These are phyloP conservation scores for Lethenteron reissneri DNA, from an alignment of 2,113 vertebrate species.

Conservation along the genomic window DNA sequence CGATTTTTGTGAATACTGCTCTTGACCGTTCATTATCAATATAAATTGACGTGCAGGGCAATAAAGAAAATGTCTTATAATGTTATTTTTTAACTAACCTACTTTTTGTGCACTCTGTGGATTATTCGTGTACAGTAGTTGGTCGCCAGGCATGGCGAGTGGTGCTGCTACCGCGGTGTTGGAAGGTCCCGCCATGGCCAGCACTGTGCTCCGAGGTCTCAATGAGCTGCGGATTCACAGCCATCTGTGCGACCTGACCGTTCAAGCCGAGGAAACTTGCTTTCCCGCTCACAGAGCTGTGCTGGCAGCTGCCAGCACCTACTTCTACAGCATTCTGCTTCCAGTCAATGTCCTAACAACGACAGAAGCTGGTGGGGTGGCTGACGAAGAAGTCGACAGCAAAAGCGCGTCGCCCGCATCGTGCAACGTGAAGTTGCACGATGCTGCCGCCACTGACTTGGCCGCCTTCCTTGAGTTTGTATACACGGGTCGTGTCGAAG, in stretches of 20 bases:
- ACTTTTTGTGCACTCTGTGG: no score
- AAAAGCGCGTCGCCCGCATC: conserved; percentile 18
- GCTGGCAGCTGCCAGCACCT: conserved; percentile 69
- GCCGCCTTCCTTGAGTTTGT: conserved; percentile 65
- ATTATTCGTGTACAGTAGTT: no score
- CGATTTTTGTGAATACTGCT: no score
- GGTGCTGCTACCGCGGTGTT: no score
- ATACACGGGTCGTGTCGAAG: conserved; percentile 52
- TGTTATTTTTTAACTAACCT: no score
- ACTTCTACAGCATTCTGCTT: conserved; percentile 58
- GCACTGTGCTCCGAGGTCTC: neutral
- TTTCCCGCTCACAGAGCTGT: conserved; percentile 69
- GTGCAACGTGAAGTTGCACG: conserved; percentile 33
- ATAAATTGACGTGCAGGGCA: no score
- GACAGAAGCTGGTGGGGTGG: no score
- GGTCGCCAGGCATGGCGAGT: no score
- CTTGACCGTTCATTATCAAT: no score
- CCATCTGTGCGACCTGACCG: conserved; percentile 55
- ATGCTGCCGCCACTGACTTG: conserved; percentile 38
- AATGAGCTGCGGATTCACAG: conserved; percentile 45
- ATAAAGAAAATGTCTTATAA: no score
- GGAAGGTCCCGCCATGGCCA: no score
- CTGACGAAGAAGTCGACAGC: conserved; percentile 8
- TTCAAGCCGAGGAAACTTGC: conserved; percentile 58
- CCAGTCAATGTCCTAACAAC: conserved; percentile 12